phyloP scores from a whole-genome alignment of 2,888 invertebrate species.

The Chloroclysta siterata region DNA sequence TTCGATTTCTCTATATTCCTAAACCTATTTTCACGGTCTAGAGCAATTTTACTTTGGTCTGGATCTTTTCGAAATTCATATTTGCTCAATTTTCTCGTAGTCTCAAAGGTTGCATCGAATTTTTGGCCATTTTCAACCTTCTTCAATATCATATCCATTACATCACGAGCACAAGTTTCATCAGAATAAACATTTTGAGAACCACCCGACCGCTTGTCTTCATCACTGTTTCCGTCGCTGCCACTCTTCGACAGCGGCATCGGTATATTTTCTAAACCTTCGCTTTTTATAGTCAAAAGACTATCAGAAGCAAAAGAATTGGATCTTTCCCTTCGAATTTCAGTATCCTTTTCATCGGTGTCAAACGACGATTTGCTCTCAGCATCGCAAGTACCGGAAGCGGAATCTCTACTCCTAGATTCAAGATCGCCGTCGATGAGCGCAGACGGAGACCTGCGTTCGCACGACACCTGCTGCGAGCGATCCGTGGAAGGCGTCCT shows the following conservation, averaged over 20 bases:
- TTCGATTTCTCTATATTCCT: constrained; percentile 29
- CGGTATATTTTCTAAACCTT: constrained; percentile 45
- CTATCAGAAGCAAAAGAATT: constrained; percentile 40
- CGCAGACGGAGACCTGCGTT: constrained; percentile 50
- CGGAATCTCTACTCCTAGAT: constrained; percentile 51
- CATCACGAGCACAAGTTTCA: constrained; percentile 55
- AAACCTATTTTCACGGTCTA: constrained; percentile 53
- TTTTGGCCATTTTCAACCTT: constrained; percentile 55
- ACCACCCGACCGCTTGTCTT: constrained; percentile 29
- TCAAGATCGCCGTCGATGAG: constrained; percentile 46
- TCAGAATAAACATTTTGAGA: constrained; percentile 41
- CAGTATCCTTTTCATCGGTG: constrained; percentile 38
- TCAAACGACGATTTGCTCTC: constrained; percentile 39
- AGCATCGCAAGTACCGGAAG: constrained; percentile 37
- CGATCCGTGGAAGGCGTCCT: constrained; percentile 69
- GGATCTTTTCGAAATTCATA: constrained; percentile 55
- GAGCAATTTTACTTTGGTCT: constrained; percentile 48
- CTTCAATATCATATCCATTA: constrained; percentile 56
- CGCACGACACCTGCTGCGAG: constrained; percentile 48
- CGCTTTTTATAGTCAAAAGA: constrained; percentile 34
- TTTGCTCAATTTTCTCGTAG: constrained; percentile 49
- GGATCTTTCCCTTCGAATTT: constrained; percentile 36
- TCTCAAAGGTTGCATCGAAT: constrained; percentile 45
- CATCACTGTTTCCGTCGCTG: constrained; percentile 24
- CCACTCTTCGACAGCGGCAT: constrained; percentile 46